phyloP scores from a whole-genome alignment of 1,140 invertebrate genomes.

The Zophobas morio region DNA sequence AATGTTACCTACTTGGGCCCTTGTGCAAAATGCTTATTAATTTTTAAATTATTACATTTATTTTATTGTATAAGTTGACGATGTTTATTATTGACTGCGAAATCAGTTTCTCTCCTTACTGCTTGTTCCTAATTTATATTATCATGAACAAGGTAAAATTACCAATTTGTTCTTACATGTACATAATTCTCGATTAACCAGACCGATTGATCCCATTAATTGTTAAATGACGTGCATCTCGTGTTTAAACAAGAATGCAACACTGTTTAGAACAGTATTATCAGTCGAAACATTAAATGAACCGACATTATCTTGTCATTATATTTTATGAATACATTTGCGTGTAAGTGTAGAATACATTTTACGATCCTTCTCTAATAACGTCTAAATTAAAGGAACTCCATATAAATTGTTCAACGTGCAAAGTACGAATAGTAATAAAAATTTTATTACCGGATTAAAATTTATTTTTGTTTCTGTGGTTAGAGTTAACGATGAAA shows the following conservation, averaged over 20 bases:
- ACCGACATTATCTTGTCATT: conserved; percentile 55
- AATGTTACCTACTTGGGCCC: too few relatives aligned
- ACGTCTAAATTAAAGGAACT: conserved; percentile 36
- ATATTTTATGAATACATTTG: conserved; percentile 55
- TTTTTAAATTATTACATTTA: too few relatives aligned
- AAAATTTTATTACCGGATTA: conserved; percentile 7
- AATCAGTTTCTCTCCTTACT: too few relatives aligned
- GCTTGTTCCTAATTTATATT: too few relatives aligned
- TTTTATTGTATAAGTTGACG: too few relatives aligned
- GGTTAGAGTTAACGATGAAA: neutral
- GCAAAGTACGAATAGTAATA: conserved; percentile 4
- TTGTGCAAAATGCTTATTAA: too few relatives aligned
- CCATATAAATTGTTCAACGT: conserved; percentile 9
- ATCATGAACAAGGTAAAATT: too few relatives aligned
- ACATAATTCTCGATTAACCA: conserved; percentile 3
- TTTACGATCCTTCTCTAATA: conserved; percentile 36
- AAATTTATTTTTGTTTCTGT: conserved; percentile 4
- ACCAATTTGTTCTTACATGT: neutral
- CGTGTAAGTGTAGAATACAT: conserved; percentile 35
- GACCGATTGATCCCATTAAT: conserved; percentile 27
- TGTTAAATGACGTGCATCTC: conserved; percentile 36
- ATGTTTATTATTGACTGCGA: too few relatives aligned
- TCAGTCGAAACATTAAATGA: conserved; percentile 53
- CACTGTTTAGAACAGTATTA: conserved; percentile 52
- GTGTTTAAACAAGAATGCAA: conserved; percentile 44